Conservation (phyloP, 2,113 vertebrate species). For the Perca fluviatilis region DNA sequence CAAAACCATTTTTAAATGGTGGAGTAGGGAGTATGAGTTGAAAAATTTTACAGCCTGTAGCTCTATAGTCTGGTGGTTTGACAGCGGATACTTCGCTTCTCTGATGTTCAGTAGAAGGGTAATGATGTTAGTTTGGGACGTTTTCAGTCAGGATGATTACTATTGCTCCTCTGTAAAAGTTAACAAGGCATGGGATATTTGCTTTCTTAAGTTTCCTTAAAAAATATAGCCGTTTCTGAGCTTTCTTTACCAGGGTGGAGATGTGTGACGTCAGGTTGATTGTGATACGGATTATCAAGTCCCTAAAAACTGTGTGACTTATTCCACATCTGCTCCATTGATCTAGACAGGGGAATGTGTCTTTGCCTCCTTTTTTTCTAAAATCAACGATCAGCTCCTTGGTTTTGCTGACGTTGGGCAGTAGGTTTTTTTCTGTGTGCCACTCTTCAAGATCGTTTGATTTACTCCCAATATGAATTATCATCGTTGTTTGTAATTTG, state of each 20-base stretch:
- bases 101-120: no score
- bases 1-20: neutral
- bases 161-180: no score
- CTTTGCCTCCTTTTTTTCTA: neutral
- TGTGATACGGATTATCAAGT: neutral
- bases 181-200: no score
- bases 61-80: neutral
- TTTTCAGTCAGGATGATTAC: no score
- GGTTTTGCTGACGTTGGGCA: neutral
- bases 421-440: neutral
- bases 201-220: no score
- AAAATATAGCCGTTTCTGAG: no score
- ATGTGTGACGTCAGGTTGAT: neutral
- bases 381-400: neutral
- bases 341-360: neutral
- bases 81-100: neutral
- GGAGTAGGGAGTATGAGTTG: neutral
- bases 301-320: neutral
- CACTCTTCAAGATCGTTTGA: neutral
- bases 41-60: neutral
- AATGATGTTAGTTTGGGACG: no score
- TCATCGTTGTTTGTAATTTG: neutral
- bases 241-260: no score
- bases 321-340: neutral
- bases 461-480: neutral